Base-by-base conservation (phyloP, 2,888 invertebrate species). In the Sinohyriopsis cumingii region DNA sequence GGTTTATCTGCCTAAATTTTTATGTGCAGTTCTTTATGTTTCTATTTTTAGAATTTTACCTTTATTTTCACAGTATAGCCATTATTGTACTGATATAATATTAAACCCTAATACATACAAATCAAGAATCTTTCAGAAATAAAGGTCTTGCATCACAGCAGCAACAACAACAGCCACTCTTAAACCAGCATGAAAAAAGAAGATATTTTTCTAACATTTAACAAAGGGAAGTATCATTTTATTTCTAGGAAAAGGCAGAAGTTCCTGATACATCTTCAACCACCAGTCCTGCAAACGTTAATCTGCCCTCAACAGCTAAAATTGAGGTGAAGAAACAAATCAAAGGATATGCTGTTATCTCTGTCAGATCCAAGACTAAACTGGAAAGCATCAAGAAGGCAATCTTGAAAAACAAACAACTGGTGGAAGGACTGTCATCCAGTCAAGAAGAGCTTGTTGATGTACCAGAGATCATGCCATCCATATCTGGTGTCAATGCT, bases 281-380 rank as follows among this genome's bases (percentile, higher is more conserved):
- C 6, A 33, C 63, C 18, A 55, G 55, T n/a, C 18, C 28, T 18
- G 60, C 20, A 9, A 60, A 65, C 1, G 60, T 24, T 20, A 19
- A 60, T 20, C 61, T 62, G 20, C 25, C 20, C 12, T 7, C 24
- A 59, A 12, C n/a, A 22, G 33, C 59, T 45, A 61, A 73, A 59
- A 33, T 56, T 66, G 64, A 65, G 20, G 64, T 72, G 19, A 71
- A 61, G 28, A 64, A 62, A 59, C 55, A 66, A 55, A 74, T 86
- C 22, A 79, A 82, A 72, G 88, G 89, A 9, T 86, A 80, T 75
- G 88, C 87, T 68, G 86, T 89, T 20, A 78, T 89, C 7, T 83
- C 84, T 63, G 75, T 88, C 12, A 72, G 84, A 15, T 86, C 87
- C 53, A 84, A 83, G 68, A 80, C 86, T 15, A 87, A 88, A 76